Evolutionary conservation across 2,113 vertebrate species (phyloP), one percentile per base, ranked within the genome.

Genomic region (Rhipidura dahli): DNA sequence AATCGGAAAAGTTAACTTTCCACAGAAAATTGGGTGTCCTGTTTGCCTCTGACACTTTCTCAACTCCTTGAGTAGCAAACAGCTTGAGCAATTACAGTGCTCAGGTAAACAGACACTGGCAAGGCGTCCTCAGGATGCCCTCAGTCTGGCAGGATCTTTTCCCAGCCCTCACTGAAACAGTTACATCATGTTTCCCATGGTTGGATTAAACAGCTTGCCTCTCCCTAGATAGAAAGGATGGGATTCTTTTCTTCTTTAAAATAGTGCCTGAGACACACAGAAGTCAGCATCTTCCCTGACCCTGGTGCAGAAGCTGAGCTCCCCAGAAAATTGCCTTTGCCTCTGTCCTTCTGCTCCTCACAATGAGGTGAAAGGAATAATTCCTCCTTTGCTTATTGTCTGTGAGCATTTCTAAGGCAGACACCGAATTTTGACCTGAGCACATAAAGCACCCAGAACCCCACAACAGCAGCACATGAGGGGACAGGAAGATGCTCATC

Each of bases 1-100:
- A 91, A 95, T 93, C 56, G 86, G 54, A 72, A 96, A 97, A 97
- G 97, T 97, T 97, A 97, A 97, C 96, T 97, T 97, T 93, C 27
- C 31, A 13, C 93, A 30, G 91, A 50, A 81, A 92, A 94, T 39
- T n/a, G 64, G 90, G 94, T 86, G 86, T 90, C 96, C 96, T 95
- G 71, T 68, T 93, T 94, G 89, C 93, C 87, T 90, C 81, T 45
- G 79, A 56, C 64, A n/a, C 90, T 60, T 60, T 8, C 78, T 61
- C 49, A 24, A 0, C 60, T 83, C 85, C 93, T 90, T 1, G 1
- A 31, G 69, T 1, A 72, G 64, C 88, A 93, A 95, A 93, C 15
- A 54, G 90, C 85, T 69, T 0, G 6, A 85, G 92, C 72, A 81
- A 83, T 94, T 75, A 60, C 79, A 65, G 66, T 1, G 19, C 59